These are phyloP conservation scores for Ataeniobius toweri DNA, from an alignment of 2,797 vertebrate species.

Conservation along the genomic window DNA sequence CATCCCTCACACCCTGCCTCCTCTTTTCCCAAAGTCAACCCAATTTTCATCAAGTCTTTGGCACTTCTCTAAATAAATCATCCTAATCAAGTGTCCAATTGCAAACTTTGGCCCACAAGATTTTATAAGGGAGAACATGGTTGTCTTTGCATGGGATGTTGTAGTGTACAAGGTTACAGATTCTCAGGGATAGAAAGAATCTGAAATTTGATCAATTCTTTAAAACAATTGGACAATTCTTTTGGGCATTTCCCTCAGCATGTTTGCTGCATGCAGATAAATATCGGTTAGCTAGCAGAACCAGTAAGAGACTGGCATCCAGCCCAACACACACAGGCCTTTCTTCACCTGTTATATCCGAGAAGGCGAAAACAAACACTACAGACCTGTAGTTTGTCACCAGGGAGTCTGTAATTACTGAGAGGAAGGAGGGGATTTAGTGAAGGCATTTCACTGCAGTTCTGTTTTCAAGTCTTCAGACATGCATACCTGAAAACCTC, in stretches of 20 bases:
- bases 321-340: conserved; percentile 46
- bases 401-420: conserved; percentile 69
- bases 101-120: conserved; percentile 39
- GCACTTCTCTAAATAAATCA: conserved; percentile 59
- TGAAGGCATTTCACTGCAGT: conserved; percentile 59
- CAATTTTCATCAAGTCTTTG: conserved; percentile 66
- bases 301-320: conserved; percentile 48
- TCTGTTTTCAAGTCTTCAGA: conserved; percentile 51
- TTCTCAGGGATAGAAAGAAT: conserved; percentile 22
- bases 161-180: conserved; percentile 19
- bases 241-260: conserved; percentile 12
- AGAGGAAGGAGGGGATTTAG: conserved; percentile 64
- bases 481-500: conserved; percentile 25
- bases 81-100: conserved; percentile 45
- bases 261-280: conserved; percentile 29
- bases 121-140: conserved; percentile 37
- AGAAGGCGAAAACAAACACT: conserved; percentile 63
- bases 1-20: conserved; percentile 64
- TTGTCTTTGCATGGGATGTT: conserved; percentile 22
- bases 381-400: conserved; percentile 69
- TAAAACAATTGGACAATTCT: background rate
- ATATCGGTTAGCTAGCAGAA: conserved; percentile 42
- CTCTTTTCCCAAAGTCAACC: conserved; percentile 66
- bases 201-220: background rate
- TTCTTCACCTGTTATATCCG: conserved; percentile 69